Evolutionary conservation across 1,140 invertebrate species (phyloP).

Genomic region (Berghia stephanieae): DNA sequence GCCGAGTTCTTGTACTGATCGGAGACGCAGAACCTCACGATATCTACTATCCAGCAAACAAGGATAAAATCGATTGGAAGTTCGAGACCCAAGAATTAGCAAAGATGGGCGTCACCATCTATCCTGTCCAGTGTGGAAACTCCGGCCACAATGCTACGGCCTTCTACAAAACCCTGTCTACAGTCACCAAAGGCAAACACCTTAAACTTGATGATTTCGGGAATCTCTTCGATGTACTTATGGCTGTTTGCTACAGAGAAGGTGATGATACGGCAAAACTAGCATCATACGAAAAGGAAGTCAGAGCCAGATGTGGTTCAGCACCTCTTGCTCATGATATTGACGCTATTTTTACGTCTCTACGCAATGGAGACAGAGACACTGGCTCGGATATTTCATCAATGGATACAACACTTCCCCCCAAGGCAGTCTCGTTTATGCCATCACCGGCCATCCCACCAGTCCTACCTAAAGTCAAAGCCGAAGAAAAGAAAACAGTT

Average conservation of each 20-base stretch:
- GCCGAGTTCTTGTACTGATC: slow-evolving; percentile 57
- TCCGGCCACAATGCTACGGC: background rate
- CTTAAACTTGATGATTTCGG: slow-evolving; percentile 41
- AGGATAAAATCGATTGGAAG: slow-evolving; percentile 54
- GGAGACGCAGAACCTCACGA: slow-evolving; percentile 61
- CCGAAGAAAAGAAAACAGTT: background rate
- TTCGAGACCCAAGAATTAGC: slow-evolving; percentile 42
- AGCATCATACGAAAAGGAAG: slow-evolving; percentile 32
- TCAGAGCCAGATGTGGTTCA: slow-evolving; percentile 18
- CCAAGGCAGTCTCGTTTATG: background rate
- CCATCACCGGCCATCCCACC: background rate
- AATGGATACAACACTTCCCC: background rate
- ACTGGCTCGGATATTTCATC: background rate
- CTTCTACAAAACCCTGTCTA: slow-evolving; percentile 40
- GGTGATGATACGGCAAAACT: background rate
- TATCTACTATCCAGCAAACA: slow-evolving; percentile 47
- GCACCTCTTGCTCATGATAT: slow-evolving; percentile 22
- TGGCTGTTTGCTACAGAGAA: slow-evolving; percentile 52
- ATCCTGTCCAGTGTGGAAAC: slow-evolving; percentile 40
- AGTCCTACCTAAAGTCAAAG: background rate
- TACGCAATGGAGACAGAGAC: slow-evolving; percentile 40
- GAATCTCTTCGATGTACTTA: slow-evolving; percentile 46
- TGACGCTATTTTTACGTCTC: slow-evolving; percentile 31
- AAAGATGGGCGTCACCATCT: slow-evolving; percentile 42
- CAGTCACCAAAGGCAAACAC: slow-evolving; percentile 39